Percentiles rank a stretch among this genome's conserved stretches.
Conservation (phyloP, 2,113 vertebrate species). For the Aix galericulata region DNA sequence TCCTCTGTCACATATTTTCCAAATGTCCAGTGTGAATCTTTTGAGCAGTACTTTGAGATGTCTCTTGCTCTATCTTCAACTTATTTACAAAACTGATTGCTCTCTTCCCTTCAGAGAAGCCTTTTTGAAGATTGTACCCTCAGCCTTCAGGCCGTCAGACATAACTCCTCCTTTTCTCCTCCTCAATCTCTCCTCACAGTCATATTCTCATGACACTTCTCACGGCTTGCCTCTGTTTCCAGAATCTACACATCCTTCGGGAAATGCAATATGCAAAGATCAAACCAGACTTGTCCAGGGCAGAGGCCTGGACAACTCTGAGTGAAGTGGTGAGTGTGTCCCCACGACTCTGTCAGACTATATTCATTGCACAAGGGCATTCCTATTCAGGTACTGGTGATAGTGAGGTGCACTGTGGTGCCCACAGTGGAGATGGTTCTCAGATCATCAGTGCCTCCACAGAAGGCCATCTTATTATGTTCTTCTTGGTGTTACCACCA, state of each 20-base stretch:
- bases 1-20: neutral
- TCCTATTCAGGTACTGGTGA: neutral
- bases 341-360: neutral
- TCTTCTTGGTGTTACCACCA: neutral
- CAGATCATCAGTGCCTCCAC: neutral
- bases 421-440: rapidly evolving
- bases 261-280: neutral
- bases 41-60: neutral
- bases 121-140: neutral
- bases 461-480: neutral
- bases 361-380: neutral
- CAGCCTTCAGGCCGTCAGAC: neutral
- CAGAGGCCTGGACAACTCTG: neutral
- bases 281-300: neutral
- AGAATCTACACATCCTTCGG: neutral
- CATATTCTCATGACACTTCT: neutral
- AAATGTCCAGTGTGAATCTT: neutral
- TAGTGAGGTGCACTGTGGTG: neutral
- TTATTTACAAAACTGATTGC: neutral
- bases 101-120: neutral
- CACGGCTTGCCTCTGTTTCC: neutral
- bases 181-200: neutral
- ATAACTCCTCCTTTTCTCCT: neutral
- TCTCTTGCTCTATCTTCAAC: neutral
- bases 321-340: neutral